A percentile compares a stretch with the other conserved stretches of the same genome.
phyloP scores from a whole-genome alignment of 2,113 vertebrate genomes.

The Nothoprocta perdicaria region DNA sequence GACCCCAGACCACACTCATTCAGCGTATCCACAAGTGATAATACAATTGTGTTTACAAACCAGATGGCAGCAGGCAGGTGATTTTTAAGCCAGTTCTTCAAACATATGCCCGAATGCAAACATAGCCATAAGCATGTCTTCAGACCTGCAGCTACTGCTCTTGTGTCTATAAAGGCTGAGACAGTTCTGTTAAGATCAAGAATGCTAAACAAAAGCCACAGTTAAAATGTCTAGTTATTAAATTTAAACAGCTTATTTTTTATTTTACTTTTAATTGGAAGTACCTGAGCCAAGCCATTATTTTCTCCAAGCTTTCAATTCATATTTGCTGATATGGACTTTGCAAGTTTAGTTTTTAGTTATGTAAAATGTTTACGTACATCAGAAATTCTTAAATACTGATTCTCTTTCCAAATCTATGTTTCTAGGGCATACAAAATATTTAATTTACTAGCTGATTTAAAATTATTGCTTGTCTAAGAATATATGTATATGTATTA shows the following conservation, averaged over 20 bases:
- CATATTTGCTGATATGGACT: not conserved
- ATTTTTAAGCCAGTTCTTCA: not conserved
- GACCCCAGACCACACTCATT: not conserved
- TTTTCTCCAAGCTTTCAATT: not conserved
- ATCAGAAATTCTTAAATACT: not conserved
- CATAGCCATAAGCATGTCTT: not conserved
- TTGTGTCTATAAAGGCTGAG: not conserved
- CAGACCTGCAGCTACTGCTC: not conserved
- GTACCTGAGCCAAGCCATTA: not conserved
- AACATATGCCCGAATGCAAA: not conserved
- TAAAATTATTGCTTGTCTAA: not conserved
- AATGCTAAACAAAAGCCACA: not conserved
- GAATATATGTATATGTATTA: not conserved
- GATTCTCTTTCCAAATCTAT: constrained; percentile 4
- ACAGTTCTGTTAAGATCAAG: not conserved
- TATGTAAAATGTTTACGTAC: constrained; percentile 30
- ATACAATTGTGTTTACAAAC: not conserved
- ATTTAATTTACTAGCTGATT: constrained; percentile 1
- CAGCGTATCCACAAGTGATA: not conserved
- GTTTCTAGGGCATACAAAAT: constrained; percentile 28
- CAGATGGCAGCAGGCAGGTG: not conserved
- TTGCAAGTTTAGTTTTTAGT: not conserved
- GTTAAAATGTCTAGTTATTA: not conserved
- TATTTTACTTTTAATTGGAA: not conserved
- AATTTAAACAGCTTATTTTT: not conserved